A percentile compares a stretch with the other conserved stretches of the same genome.
Conservation (phyloP, 2,888 invertebrate species). For the Peribatodes rhomboidaria region DNA sequence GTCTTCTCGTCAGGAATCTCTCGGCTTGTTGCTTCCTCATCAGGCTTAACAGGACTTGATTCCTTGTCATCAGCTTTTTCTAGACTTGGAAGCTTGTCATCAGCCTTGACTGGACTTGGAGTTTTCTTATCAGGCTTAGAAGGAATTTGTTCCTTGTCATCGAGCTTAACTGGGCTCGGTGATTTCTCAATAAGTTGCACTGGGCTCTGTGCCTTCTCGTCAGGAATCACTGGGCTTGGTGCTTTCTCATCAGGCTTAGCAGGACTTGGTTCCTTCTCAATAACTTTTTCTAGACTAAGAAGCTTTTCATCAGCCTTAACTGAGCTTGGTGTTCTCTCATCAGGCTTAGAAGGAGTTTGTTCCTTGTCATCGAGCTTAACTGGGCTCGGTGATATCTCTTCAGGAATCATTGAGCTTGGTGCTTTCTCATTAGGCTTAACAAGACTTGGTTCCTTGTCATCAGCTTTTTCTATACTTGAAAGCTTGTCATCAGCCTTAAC, state of each 20-base stretch:
- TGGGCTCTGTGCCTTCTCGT: neutral
- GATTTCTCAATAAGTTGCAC: neutral
- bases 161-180: neutral
- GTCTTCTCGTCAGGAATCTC: neutral
- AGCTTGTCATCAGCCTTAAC: neutral
- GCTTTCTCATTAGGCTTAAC: neutral
- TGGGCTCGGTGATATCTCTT: neutral
- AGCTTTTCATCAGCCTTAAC: neutral
- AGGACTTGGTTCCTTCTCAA: neutral
- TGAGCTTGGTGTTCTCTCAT: neutral
- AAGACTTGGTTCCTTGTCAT: neutral
- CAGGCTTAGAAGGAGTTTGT: neutral
- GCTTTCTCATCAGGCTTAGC: neutral
- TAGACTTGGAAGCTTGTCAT: conserved; percentile 11
- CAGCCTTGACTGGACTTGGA: conserved; percentile 7
- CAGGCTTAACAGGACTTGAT: conserved; percentile 8
- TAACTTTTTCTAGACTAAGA: too few species aligned
- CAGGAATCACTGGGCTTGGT: neutral
- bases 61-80: neutral
- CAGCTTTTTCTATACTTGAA: too few species aligned
- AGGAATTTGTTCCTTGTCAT: neutral
- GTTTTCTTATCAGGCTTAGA: conserved; percentile 18
- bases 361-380: neutral
- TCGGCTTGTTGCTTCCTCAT: conserved; percentile 9
- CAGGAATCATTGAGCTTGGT: neutral